phyloP scores from a whole-genome alignment of 2,888 invertebrate species.

The Sepioteuthis lessoniana region DNA sequence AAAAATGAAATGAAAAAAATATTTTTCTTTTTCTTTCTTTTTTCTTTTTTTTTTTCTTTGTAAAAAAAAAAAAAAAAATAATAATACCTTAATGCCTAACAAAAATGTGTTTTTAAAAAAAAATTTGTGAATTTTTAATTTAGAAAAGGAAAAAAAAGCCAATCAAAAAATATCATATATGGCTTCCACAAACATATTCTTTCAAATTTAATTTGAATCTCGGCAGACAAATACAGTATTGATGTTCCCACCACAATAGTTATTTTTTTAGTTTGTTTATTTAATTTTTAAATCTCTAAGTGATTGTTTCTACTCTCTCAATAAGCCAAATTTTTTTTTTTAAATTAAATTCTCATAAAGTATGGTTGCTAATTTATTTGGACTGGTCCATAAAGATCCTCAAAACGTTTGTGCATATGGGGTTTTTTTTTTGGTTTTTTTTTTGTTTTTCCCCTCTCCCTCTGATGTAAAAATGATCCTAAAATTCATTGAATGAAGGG shows the following conservation, averaged over 20 bases:
- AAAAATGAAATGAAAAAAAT: background rate
- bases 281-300: background rate
- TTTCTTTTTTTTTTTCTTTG: background rate
- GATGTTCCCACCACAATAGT: background rate
- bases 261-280: background rate
- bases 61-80: background rate
- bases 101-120: background rate
- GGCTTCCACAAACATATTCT: background rate
- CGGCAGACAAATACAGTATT: background rate
- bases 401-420: background rate
- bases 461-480: background rate
- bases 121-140: background rate
- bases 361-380: slow-evolving; percentile 33
- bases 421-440: background rate
- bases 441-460: background rate
- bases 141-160: background rate
- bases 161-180: background rate
- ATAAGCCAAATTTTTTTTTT: background rate
- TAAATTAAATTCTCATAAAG: background rate
- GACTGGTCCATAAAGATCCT: slow-evolving; percentile 11
- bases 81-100: background rate
- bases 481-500: slow-evolving; percentile 33
- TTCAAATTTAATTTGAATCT: background rate
- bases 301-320: background rate
- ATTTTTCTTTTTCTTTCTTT: background rate